Base-by-base conservation (phyloP, 2,797 vertebrate species). In the Argya squamiceps region DNA sequence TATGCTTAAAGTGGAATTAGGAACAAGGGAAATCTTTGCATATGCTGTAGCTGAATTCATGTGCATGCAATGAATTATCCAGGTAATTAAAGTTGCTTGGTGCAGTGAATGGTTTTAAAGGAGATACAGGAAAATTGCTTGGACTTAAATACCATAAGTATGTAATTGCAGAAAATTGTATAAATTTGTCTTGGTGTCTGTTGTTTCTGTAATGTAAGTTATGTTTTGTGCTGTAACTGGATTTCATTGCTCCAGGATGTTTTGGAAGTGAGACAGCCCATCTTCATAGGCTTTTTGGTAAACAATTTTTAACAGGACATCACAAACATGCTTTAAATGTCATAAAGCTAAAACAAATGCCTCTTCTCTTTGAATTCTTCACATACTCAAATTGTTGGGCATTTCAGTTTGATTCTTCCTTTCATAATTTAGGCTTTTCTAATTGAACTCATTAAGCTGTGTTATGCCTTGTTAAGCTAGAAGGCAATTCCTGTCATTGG, bases 51-150 rank as follows among this genome's bases (percentile, higher is more conserved):
- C 80, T 84, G 56, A 94, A 79, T 90, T 95, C 41, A n/a, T 95
- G 74, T 68, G 46, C 20, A 3, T 58, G 88, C 88, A 86, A 36
- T 59, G 69, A 92, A 81, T 70, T 93, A 92, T 83, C 58, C 85
- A 91, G 93, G 94, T 96, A 96, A 94, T 97, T 97, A 95, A 97
- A 97, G 93, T 84, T 80, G 32, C 67, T 95, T 86, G 77, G 71
- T 82, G 88, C 79, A 83, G 89, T 88, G 91, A 86, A 69, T 78
- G 46, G 65, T 77, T 96, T 96, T 83, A 86, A 89, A 85, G 47
- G 73, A 89, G 83, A 80, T 70, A 29, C 82, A 94, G 91, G 88
- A 76, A 94, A 92, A 92, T 92, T 93, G 75, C 84, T 91, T 87
- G 71, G 63, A 77, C 27, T n/a, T 91, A 92, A 91, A 94, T 80